phyloP scores from a whole-genome alignment of 2,113 vertebrate genomes.

The Perca fluviatilis region DNA sequence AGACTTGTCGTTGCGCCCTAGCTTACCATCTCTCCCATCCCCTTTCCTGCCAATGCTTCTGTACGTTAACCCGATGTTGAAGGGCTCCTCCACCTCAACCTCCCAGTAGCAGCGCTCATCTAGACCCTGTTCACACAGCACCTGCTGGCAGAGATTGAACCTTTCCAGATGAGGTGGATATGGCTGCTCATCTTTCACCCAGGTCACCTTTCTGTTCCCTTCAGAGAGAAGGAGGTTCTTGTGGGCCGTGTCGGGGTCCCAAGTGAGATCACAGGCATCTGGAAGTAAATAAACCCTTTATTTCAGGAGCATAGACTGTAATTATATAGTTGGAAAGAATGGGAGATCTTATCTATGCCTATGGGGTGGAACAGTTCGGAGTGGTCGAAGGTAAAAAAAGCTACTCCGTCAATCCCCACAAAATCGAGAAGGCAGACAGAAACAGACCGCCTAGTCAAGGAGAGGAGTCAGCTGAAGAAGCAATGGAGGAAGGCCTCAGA shows the following conservation, averaged over 20 bases:
- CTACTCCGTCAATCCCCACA: too few relatives aligned
- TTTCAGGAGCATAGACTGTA: neutral
- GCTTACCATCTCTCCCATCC: neutral
- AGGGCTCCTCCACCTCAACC: conserved; percentile 39
- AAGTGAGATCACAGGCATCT: conserved; percentile 58
- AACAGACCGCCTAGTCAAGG: too few relatives aligned
- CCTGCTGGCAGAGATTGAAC: conserved; percentile 39
- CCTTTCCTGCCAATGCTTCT: conserved; percentile 43
- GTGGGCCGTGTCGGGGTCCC: conserved; percentile 43
- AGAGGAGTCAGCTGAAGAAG: too few relatives aligned
- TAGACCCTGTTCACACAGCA: conserved; percentile 59
- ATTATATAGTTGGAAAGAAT: neutral
- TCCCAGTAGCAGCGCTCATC: conserved; percentile 65
- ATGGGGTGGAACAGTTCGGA: too few relatives aligned
- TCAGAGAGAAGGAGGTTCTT: conserved; percentile 63
- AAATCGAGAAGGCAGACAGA: too few relatives aligned
- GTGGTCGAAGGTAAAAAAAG: too few relatives aligned
- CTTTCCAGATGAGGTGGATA: neutral
- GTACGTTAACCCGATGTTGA: conserved; percentile 64
- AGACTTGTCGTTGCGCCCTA: conserved; percentile 54
- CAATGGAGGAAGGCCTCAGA: too few relatives aligned
- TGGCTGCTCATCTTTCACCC: conserved; percentile 10
- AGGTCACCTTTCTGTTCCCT: conserved; percentile 56
- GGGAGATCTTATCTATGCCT: too few relatives aligned
- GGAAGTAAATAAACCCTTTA: conserved; percentile 11